Percentiles rank a stretch among this genome's conserved stretches.
These are phyloP conservation scores for Delphinus delphis DNA, from an alignment of 2,113 vertebrate species.

Conservation along the genomic window DNA sequence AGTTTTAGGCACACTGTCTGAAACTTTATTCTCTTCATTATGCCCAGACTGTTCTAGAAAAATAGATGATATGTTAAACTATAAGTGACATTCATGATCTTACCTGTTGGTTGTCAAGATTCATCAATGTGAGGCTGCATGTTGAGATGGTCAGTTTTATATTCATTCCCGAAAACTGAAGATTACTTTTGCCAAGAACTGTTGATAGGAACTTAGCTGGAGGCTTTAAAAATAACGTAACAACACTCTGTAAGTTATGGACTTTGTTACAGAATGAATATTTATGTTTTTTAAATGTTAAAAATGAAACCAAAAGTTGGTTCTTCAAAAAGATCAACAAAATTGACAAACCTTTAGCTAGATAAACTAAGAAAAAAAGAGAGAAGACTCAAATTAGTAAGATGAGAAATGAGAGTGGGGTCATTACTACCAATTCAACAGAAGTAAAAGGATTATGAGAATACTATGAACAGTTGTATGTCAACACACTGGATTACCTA, in stretches of 20 bases:
- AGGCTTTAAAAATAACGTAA: conserved; percentile 85
- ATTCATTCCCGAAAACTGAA: conserved; percentile 92
- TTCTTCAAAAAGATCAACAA: not conserved
- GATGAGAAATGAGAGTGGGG: not conserved
- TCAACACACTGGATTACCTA: not conserved
- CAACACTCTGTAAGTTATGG: conserved; percentile 50
- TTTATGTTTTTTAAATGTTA: not conserved
- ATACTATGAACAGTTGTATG: not conserved
- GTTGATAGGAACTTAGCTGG: conserved; percentile 88
- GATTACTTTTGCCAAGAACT: conserved; percentile 93
- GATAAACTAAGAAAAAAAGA: not conserved
- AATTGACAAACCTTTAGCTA: not conserved
- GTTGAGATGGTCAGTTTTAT: conserved; percentile 92
- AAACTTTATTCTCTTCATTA: not conserved
- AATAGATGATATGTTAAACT: not conserved
- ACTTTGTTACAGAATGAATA: conserved; percentile 50
- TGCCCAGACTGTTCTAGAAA: not conserved
- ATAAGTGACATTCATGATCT: conserved; percentile 40
- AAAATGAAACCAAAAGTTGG: not conserved
- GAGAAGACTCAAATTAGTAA: not conserved
- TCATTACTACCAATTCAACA: not conserved
- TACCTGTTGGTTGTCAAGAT: conserved; percentile 91
- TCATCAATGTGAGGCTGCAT: conserved; percentile 89
- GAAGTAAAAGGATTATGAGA: not conserved
- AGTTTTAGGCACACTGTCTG: not conserved